A percentile compares a stretch with the other conserved stretches of the same genome.
Evolutionary conservation across 1,140 invertebrate species (phyloP).

Genomic region (Heliconius melpomene): DNA sequence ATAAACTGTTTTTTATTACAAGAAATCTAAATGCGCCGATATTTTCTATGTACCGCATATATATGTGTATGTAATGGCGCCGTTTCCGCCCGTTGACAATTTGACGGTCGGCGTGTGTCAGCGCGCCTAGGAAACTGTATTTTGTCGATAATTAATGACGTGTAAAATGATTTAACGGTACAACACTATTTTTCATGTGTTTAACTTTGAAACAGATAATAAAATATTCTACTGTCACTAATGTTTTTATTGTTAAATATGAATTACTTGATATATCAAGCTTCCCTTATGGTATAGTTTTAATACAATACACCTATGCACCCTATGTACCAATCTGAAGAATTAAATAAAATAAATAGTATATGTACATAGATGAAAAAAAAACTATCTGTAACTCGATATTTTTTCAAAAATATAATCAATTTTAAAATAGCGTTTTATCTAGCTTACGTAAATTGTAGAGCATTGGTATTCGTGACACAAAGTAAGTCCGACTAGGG

Average conservation of each 20-base stretch:
- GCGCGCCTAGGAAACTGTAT: constrained; percentile 35
- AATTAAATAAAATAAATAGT: too few species aligned
- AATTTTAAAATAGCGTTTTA: too few species aligned
- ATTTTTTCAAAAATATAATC: too few species aligned
- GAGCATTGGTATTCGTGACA: too few species aligned
- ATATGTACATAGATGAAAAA: too few species aligned
- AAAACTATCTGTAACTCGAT: too few species aligned
- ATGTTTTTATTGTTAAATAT: background rate
- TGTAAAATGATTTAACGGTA: constrained; percentile 32
- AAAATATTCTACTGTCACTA: background rate
- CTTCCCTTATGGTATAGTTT: too few species aligned
- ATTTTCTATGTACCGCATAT: background rate
- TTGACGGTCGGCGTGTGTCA: constrained; percentile 40
- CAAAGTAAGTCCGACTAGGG: too few species aligned
- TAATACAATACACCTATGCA: too few species aligned
- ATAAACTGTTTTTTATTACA: background rate
- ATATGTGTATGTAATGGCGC: background rate
- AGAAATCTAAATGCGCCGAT: background rate
- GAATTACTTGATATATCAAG: background rate
- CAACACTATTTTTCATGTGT: constrained; percentile 10
- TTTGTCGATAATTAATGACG: constrained; percentile 35
- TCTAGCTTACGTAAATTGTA: too few species aligned
- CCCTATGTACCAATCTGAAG: too few species aligned
- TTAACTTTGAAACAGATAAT: background rate
- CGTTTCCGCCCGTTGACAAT: constrained; percentile 43